phyloP scores from a whole-genome alignment of 2,113 vertebrate genomes.

The Erpornis zantholeuca region DNA sequence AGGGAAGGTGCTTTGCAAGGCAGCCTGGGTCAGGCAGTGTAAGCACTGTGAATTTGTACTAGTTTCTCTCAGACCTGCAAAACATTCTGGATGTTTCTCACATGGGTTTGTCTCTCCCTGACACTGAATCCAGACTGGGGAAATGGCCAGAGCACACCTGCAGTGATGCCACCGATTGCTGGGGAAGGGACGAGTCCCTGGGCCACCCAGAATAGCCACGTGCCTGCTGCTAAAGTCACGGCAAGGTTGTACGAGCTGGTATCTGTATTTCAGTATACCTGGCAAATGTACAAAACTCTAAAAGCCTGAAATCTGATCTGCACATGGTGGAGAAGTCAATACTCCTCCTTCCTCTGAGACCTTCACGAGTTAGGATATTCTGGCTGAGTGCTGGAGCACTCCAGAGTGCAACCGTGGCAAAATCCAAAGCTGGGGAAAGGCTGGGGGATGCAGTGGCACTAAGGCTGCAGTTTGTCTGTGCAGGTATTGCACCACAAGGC shows the following conservation, averaged over 20 bases:
- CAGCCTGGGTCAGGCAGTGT: neutral
- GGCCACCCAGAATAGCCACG: neutral
- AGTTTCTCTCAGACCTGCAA: neutral
- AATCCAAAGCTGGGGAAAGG: neutral
- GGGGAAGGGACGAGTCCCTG: neutral
- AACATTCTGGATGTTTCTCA: neutral
- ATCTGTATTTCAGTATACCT: constrained; percentile 40
- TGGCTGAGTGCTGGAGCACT: neutral
- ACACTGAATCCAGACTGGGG: neutral
- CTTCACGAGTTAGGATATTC: neutral
- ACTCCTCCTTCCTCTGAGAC: neutral
- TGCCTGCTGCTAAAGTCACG: constrained; percentile 35
- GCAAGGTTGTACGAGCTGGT: constrained; percentile 39
- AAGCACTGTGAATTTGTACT: neutral
- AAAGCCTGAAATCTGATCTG: constrained; percentile 61
- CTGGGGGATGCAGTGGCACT: neutral
- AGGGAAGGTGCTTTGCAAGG: neutral
- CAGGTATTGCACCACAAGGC: neutral
- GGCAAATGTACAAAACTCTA: constrained; percentile 53
- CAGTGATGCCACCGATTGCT: neutral
- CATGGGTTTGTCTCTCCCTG: neutral
- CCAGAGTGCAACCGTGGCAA: neutral
- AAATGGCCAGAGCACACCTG: neutral
- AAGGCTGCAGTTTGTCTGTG: neutral
- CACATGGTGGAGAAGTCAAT: constrained; percentile 38